A percentile compares a stretch with the other conserved stretches of the same genome.
Conservation (phyloP, 2,888 invertebrate species). For the Eurytoma californica region DNA sequence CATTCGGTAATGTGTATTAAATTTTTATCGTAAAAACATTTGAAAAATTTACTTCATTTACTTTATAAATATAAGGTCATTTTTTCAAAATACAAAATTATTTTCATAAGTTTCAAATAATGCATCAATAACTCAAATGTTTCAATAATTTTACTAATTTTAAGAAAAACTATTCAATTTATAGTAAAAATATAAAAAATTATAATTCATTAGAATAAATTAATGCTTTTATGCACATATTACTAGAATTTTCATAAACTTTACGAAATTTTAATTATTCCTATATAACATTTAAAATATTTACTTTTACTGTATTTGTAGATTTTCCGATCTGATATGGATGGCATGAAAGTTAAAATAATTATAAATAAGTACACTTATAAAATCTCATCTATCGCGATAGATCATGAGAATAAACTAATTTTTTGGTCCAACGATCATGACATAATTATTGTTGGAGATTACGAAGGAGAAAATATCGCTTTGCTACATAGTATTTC, state of each 20-base stretch:
- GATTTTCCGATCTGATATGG: background rate
- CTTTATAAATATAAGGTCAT: too few species aligned
- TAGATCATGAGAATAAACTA: background rate
- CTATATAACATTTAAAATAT: too few species aligned
- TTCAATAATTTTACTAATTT: too few species aligned
- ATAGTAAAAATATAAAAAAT: too few species aligned
- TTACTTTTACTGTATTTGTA: background rate
- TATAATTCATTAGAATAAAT: too few species aligned
- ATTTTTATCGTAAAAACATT: background rate
- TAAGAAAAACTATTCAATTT: too few species aligned
- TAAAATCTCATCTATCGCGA: background rate
- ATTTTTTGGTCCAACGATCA: background rate
- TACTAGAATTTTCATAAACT: too few species aligned
- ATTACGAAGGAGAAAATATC: background rate
- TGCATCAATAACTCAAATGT: background rate
- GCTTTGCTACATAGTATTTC: background rate
- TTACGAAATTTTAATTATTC: too few species aligned
- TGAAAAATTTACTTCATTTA: too few species aligned
- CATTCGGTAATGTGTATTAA: slow-evolving; percentile 15
- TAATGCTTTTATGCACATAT: too few species aligned
- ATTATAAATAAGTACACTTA: background rate
- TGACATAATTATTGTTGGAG: background rate
- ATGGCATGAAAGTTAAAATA: background rate
- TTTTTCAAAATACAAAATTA: too few species aligned
- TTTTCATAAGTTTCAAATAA: background rate